A percentile compares a stretch with the other conserved stretches of the same genome.
Conservation (phyloP, 2,797 vertebrate species). For the Linurgus olivaceus region DNA sequence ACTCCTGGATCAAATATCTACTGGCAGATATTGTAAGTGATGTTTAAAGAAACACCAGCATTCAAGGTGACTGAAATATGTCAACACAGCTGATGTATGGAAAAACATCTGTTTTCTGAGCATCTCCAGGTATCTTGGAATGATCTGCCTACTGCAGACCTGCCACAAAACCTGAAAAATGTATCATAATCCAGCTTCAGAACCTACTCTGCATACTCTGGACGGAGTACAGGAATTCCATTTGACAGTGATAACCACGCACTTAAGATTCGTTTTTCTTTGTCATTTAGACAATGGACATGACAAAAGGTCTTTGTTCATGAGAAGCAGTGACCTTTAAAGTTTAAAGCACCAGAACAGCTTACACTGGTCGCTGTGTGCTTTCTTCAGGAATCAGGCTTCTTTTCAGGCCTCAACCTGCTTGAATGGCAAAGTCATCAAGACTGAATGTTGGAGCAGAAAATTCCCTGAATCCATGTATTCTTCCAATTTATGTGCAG, state of each 20-base stretch:
- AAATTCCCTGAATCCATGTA: background rate
- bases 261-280: background rate
- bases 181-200: background rate
- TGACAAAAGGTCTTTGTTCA: background rate
- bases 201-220: rapidly evolving
- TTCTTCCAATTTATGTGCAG: background rate
- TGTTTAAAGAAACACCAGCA: background rate
- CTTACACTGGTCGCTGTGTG: background rate
- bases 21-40: background rate
- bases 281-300: background rate
- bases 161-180: background rate
- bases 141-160: background rate
- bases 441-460: background rate
- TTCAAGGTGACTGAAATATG: background rate
- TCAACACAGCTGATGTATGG: background rate
- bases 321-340: background rate
- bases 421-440: background rate
- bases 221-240: background rate
- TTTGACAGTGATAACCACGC: background rate
- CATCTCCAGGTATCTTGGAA: background rate
- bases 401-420: background rate
- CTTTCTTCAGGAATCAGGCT: background rate
- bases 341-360: background rate
- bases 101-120: background rate
- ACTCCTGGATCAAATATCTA: background rate